phyloP scores from a whole-genome alignment of 1,140 invertebrate genomes.

The Diorhabda carinulata region DNA sequence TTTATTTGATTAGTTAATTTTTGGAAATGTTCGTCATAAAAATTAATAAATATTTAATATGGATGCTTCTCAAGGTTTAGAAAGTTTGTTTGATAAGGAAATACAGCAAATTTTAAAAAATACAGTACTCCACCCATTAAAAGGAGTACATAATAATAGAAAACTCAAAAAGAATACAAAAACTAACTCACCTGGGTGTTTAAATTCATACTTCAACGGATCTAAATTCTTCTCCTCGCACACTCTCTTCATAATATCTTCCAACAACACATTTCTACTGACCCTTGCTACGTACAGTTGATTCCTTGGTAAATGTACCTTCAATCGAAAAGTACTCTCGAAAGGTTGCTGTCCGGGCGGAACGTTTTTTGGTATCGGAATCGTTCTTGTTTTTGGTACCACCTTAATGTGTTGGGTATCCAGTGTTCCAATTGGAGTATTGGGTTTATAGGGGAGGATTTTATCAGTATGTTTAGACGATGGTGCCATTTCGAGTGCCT shows the following conservation, averaged over 20 bases:
- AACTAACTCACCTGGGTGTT: conserved; percentile 64
- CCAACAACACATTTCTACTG: conserved; percentile 61
- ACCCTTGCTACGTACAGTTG: conserved; percentile 76
- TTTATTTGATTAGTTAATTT: no score
- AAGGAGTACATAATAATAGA: no score
- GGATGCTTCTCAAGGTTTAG: no score
- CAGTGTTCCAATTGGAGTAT: conserved; percentile 70
- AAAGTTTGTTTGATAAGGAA: no score
- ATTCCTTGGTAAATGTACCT: conserved; percentile 79
- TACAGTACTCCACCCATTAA: no score
- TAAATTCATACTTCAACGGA: conserved; percentile 68
- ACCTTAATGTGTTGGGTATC: conserved; percentile 53
- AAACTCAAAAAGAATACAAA: no score
- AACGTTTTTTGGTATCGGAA: conserved; percentile 33
- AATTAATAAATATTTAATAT: no score
- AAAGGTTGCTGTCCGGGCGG: conserved; percentile 57
- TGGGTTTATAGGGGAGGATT: conserved; percentile 69
- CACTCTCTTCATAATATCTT: conserved; percentile 66
- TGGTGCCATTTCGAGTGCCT: conserved; percentile 55
- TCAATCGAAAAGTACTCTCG: conserved; percentile 70
- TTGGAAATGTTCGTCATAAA: no score
- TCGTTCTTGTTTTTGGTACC: conserved; percentile 43
- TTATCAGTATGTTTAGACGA: conserved; percentile 52
- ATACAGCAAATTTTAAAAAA: no score
- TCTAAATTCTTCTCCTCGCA: conserved; percentile 80